Conservation (phyloP, 2,797 vertebrate genomes). For the Gadopsis bispinosus region DNA sequence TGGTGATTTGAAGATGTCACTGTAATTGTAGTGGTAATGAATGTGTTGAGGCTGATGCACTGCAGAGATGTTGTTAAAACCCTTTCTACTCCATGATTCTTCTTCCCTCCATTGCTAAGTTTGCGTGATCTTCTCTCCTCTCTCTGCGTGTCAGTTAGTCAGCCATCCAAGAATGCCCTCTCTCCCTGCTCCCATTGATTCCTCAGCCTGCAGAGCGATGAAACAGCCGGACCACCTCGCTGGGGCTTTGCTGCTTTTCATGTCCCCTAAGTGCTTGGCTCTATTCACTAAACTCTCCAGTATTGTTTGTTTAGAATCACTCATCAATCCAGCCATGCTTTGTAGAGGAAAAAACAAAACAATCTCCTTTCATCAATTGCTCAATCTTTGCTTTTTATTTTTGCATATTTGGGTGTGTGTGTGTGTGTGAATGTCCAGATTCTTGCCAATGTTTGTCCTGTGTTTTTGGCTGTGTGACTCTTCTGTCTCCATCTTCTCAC, state of each 20-base stretch:
- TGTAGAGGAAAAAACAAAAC: constrained; percentile 13
- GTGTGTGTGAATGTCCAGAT: constrained; percentile 30
- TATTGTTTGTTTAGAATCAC: constrained; percentile 73
- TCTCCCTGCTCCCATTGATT: constrained; percentile 70
- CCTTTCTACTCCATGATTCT: not conserved
- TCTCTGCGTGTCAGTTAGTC: constrained; percentile 38
- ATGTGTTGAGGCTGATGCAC: not conserved
- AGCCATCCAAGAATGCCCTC: constrained; percentile 60
- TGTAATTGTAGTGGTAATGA: not conserved
- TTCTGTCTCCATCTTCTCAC: constrained; percentile 34
- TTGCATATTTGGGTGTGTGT: constrained; percentile 26
- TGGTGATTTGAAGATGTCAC: not conserved
- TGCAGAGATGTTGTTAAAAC: not conserved
- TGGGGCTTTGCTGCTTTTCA: constrained; percentile 76
- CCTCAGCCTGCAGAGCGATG: constrained; percentile 54
- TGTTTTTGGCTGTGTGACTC: constrained; percentile 28
- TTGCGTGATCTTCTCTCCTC: constrained; percentile 25
- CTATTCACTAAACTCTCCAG: constrained; percentile 73
- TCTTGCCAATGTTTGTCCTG: constrained; percentile 42
- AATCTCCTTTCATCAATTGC: constrained; percentile 29
- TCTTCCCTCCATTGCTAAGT: constrained; percentile 5
- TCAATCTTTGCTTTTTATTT: constrained; percentile 35
- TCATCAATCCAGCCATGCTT: constrained; percentile 60
- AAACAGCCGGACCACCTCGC: constrained; percentile 69
- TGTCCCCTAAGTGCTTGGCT: constrained; percentile 72